Percentiles rank a stretch among this genome's conserved stretches.
Conservation (phyloP, 1,140 invertebrate species). For the Druon quercuslanigerum region DNA sequence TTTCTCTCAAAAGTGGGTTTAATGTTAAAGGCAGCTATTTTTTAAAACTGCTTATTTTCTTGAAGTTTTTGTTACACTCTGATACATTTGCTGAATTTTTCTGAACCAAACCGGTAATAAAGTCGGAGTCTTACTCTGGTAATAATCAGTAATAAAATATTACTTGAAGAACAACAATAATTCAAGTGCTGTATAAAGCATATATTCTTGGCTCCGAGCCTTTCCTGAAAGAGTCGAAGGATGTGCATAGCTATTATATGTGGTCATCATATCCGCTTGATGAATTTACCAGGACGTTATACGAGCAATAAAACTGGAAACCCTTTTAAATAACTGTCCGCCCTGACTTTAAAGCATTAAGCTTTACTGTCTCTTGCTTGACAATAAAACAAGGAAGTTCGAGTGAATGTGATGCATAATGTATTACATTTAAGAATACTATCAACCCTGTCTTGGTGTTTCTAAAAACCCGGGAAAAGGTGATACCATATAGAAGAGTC, state of each 20-base stretch:
- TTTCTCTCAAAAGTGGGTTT: too few relatives aligned
- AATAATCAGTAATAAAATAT: slow-evolving; percentile 2
- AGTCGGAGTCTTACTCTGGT: background rate
- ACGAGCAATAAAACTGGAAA: slow-evolving; percentile 61
- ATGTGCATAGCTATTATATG: slow-evolving; percentile 50
- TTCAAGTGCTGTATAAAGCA: background rate
- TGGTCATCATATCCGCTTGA: slow-evolving; percentile 57
- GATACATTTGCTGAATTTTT: background rate
- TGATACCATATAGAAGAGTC: too few relatives aligned
- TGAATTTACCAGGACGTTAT: slow-evolving; percentile 58
- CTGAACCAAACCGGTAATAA: background rate
- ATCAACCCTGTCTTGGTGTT: background rate
- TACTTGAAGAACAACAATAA: slow-evolving; percentile 3
- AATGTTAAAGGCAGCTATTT: too few relatives aligned
- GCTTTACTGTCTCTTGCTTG: slow-evolving; percentile 51
- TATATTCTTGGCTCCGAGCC: background rate
- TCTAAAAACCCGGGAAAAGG: background rate
- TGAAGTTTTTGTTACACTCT: slow-evolving; percentile 9
- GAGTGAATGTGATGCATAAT: background rate
- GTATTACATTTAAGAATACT: slow-evolving; percentile 14
- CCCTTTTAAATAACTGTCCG: slow-evolving; percentile 62
- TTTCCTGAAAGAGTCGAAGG: slow-evolving; percentile 21
- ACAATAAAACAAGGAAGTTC: background rate
- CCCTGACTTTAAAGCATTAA: slow-evolving; percentile 48
- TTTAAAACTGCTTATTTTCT: too few relatives aligned